These are phyloP conservation scores for Onychomys arenicola DNA, from an alignment of 2,797 vertebrate genomes.

Conservation along the genomic window DNA sequence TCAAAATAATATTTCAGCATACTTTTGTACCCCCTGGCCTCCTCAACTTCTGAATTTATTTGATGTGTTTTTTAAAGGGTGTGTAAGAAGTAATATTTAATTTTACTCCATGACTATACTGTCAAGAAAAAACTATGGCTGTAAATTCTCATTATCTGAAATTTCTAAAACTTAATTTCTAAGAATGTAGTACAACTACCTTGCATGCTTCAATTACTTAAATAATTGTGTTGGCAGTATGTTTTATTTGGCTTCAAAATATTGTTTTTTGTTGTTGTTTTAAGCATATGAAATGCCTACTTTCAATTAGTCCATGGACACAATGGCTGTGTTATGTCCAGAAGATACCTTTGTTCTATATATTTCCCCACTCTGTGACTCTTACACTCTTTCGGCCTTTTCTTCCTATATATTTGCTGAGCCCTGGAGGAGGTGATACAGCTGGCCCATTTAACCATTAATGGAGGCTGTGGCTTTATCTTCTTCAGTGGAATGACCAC, in stretches of 20 bases:
- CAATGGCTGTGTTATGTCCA: background rate
- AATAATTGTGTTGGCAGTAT: background rate
- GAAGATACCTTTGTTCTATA: background rate
- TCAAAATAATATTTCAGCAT: background rate
- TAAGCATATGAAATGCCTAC: background rate
- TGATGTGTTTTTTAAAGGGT: background rate
- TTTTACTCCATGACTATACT: background rate
- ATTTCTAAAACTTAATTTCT: conserved; percentile 7
- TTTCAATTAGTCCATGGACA: background rate
- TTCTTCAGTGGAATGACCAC: background rate
- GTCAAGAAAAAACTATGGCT: background rate
- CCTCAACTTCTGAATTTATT: background rate
- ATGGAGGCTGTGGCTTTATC: background rate
- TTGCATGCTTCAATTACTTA: background rate
- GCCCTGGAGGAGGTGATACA: too few species aligned
- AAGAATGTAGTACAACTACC: background rate
- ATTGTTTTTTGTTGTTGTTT: background rate
- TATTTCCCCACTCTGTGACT: too few species aligned
- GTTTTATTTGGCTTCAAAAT: background rate
- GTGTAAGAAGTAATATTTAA: background rate
- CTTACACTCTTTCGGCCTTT: background rate
- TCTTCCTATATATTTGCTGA: background rate
- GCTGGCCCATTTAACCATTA: background rate
- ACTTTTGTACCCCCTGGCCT: background rate
- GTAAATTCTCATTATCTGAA: background rate